Percentiles rank a stretch among this genome's conserved stretches.
Conservation (phyloP, 2,113 vertebrate species). For the Ceratotherium simum region DNA sequence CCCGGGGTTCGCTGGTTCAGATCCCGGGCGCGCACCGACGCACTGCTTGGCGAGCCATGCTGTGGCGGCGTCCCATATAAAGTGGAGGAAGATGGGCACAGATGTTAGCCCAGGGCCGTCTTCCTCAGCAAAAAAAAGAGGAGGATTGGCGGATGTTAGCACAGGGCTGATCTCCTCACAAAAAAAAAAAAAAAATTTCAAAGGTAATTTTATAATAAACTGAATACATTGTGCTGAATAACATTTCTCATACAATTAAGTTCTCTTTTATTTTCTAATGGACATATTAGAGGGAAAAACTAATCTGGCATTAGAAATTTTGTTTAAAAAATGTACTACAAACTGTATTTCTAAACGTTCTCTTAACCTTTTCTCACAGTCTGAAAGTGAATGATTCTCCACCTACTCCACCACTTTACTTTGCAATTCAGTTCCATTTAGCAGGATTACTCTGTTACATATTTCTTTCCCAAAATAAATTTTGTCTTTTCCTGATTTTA, state of each 20-base stretch:
- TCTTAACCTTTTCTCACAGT: neutral
- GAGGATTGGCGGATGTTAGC: too few species aligned
- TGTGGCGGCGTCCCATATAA: too few species aligned
- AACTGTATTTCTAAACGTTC: neutral
- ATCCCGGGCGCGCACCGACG: too few species aligned
- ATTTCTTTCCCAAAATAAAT: neutral
- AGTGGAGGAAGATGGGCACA: too few species aligned
- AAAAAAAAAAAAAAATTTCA: too few species aligned
- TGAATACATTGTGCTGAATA: neutral
- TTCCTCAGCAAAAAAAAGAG: too few species aligned
- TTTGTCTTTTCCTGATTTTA: neutral
- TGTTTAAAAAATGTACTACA: neutral
- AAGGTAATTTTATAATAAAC: neutral
- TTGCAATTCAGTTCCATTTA: neutral
- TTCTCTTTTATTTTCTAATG: neutral
- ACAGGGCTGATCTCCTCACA: too few species aligned
- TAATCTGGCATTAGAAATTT: neutral
- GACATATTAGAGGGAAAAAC: neutral
- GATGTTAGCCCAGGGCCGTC: too few species aligned
- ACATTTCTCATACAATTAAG: neutral
- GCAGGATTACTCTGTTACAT: neutral
- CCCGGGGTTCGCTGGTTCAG: too few species aligned
- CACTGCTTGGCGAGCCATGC: too few species aligned
- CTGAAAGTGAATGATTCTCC: neutral
- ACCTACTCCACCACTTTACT: too few species aligned